These are phyloP conservation scores for Simalia tracyae DNA, from an alignment of 2,797 vertebrate genomes.

Conservation along the genomic window DNA sequence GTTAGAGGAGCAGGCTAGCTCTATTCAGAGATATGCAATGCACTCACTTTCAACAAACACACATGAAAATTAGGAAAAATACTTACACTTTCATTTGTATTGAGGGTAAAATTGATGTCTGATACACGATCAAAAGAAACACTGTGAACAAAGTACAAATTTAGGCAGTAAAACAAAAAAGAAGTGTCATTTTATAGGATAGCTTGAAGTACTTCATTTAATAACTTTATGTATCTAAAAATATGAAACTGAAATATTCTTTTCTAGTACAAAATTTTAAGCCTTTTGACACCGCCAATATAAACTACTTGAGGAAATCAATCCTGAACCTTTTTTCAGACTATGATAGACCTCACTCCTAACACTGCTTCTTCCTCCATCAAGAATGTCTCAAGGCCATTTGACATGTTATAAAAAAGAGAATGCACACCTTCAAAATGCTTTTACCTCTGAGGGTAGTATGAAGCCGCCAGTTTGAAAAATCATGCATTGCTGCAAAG, in stretches of 20 bases:
- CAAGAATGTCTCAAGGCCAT: not conserved
- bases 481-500: not conserved
- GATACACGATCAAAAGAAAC: conserved; percentile 99
- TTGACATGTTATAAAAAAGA: not conserved
- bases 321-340: not conserved
- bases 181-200: not conserved
- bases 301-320: not conserved
- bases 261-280: not conserved
- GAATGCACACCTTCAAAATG: not conserved
- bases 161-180: conserved; percentile 44
- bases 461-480: not conserved
- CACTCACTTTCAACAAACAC: not conserved
- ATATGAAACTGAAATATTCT: not conserved
- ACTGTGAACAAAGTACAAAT: conserved; percentile 76
- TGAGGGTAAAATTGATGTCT: conserved; percentile 99
- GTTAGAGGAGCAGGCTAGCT: not conserved
- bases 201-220: not conserved
- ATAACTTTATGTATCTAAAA: not conserved
- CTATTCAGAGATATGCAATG: not conserved
- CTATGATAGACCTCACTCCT: not conserved
- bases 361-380: not conserved
- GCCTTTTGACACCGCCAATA: not conserved
- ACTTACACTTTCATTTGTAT: conserved; percentile 99
- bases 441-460: not conserved
- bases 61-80: not conserved